Conservation (phyloP, 1,140 invertebrate species). For the Stegodyphus dumicola region DNA sequence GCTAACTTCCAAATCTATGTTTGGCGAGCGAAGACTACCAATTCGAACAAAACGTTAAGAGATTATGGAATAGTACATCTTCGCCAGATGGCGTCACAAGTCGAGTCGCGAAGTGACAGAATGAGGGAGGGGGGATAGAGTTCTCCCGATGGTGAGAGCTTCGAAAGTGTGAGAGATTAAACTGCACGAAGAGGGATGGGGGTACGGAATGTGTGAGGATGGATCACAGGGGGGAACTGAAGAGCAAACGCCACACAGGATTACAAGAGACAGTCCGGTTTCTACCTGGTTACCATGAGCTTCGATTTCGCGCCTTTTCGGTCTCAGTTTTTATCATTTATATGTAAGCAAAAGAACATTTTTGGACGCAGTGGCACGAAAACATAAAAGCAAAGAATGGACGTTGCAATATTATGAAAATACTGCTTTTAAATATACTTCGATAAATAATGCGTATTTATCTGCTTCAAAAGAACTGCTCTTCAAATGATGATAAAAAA, state of each 20-base stretch:
- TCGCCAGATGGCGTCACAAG: slow-evolving; percentile 37
- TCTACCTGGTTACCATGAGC: slow-evolving; percentile 9
- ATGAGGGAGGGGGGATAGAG: not conserved
- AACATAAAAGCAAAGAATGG: too few relatives aligned
- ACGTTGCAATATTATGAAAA: too few relatives aligned
- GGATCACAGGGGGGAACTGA: slow-evolving; percentile 34
- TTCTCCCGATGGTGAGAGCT: not conserved
- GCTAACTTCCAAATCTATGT: too few relatives aligned
- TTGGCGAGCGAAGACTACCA: too few relatives aligned
- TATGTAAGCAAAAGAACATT: too few relatives aligned
- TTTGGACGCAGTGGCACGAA: too few relatives aligned
- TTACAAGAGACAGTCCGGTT: slow-evolving; percentile 45
- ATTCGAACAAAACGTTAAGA: too few relatives aligned
- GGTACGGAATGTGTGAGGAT: slow-evolving; percentile 31
- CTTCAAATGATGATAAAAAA: too few relatives aligned
- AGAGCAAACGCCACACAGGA: slow-evolving; percentile 52
- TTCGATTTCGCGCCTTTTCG: not conserved
- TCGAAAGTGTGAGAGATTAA: slow-evolving; percentile 31
- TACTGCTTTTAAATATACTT: too few relatives aligned
- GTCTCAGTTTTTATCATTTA: too few relatives aligned
- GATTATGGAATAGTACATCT: not conserved
- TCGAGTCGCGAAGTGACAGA: slow-evolving; percentile 5
- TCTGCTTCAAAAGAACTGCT: too few relatives aligned
- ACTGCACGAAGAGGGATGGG: slow-evolving; percentile 3
- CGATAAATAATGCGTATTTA: too few relatives aligned